Evolutionary conservation across 2,888 invertebrate genomes (phyloP).

Genomic region (Microctonus hyperodae): DNA sequence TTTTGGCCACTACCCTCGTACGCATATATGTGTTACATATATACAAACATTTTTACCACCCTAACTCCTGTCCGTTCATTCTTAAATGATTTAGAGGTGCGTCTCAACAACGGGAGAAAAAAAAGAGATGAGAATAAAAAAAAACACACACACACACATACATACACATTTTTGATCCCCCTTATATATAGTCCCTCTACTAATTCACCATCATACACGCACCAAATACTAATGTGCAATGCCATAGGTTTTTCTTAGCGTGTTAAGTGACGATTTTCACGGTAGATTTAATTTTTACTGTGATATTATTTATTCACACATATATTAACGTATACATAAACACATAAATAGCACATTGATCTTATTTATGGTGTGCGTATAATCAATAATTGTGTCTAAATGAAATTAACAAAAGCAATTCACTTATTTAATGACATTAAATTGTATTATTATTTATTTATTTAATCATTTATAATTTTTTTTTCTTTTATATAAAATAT

Average conservation of each 20-base stretch:
- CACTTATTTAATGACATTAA: too few relatives aligned
- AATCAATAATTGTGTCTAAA: too few relatives aligned
- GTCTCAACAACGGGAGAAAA: background rate
- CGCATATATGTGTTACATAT: slow-evolving; percentile 25
- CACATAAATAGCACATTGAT: background rate
- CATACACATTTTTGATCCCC: background rate
- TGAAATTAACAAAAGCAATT: too few relatives aligned
- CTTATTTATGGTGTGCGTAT: too few relatives aligned
- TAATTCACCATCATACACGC: slow-evolving; percentile 2
- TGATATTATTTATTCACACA: slow-evolving; percentile 4
- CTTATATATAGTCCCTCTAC: background rate
- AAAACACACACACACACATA: background rate
- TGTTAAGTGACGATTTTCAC: slow-evolving; percentile 1
- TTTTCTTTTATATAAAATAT: too few relatives aligned
- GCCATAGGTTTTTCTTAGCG: background rate
- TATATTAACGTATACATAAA: background rate
- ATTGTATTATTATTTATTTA: too few relatives aligned
- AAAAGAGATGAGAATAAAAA: background rate
- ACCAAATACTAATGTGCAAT: background rate
- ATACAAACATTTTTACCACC: slow-evolving; percentile 36
- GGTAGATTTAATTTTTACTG: slow-evolving; percentile 8
- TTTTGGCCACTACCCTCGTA: slow-evolving; percentile 38
- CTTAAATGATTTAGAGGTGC: slow-evolving; percentile 28
- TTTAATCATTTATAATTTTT: too few relatives aligned
- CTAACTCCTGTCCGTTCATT: slow-evolving; percentile 32